Conservation (phyloP, 2,113 vertebrate genomes). For the Nesoenas mayeri region DNA sequence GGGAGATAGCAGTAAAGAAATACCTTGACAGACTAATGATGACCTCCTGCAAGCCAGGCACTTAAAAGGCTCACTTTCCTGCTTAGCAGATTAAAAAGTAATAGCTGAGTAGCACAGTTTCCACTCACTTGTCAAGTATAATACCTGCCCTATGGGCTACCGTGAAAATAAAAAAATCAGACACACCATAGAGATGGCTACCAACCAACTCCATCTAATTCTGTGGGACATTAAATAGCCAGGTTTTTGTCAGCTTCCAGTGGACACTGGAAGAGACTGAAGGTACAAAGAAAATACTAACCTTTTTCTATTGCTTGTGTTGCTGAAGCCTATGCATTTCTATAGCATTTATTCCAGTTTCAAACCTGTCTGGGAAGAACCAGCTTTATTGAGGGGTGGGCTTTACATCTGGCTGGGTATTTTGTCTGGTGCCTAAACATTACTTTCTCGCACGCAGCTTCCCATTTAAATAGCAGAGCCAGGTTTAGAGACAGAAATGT, state of each 20-base stretch:
- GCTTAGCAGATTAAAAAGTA: conserved; percentile 19
- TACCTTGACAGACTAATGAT: conserved; percentile 28
- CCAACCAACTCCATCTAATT: not conserved
- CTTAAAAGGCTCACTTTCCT: conserved; percentile 4
- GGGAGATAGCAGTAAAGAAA: conserved; percentile 7
- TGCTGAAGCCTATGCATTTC: not conserved
- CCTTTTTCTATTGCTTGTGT: not conserved
- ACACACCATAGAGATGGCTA: not conserved
- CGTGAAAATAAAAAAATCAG: not conserved
- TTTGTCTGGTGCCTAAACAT: not conserved
- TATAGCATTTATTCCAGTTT: not conserved
- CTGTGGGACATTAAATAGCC: not conserved
- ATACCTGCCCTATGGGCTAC: not conserved
- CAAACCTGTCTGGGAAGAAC: not conserved
- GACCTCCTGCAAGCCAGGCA: conserved; percentile 27
- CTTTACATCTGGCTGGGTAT: not conserved
- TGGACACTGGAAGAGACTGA: not conserved
- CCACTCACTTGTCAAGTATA: not conserved
- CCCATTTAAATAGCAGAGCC: not conserved
- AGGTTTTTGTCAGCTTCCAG: not conserved
- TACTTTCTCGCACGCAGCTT: not conserved
- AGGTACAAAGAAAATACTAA: not conserved
- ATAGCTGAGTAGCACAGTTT: not conserved
- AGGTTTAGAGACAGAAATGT: not conserved
- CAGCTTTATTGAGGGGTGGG: not conserved